Base-by-base conservation (phyloP, 2,113 vertebrate genomes). In the Salvelinus fontinalis region DNA sequence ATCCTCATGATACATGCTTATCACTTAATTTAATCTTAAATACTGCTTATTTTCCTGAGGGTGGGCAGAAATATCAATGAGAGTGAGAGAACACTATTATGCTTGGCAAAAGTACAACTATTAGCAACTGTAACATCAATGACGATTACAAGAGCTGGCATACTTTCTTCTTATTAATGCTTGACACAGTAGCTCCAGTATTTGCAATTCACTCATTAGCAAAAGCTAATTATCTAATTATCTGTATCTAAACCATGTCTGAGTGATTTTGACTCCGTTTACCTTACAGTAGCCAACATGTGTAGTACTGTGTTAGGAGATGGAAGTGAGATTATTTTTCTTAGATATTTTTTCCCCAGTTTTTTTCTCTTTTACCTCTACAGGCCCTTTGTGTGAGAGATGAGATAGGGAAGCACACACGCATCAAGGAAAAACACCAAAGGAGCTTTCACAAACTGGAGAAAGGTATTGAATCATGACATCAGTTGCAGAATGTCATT, bases 1-100 rank as follows among this genome's bases (percentile, higher is more conserved):
- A 62, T 80, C 54, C 66, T 87, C 78, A 89, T 91, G 83, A 89
- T 73, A 82, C 74, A 89, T 80, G 74, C 81, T 76, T 59, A 79
- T 59, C 7, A 51, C 70, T 57, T 49, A 71, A 79, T 83, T 84
- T 82, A 71, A 82, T 80, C 80, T 74, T 78, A 24, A 88, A 74
- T 62, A 2, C 73, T 64, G 27, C 51, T 9, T 54, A 68, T 18
- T 26, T 85, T 87, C 51, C 27, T 68, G n/a, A 8, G 18, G 67
- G 48, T 64, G 54, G 3, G 71, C 69, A 62, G 71, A 70, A 12
- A 77, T 12, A 31, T 69, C 65, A 71, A 73, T 75, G 70, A 83
- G 72, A 79, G 31, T 71, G 20, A 81, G 83, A 82, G 67, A 78
- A 78, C 27, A 22, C 29, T 24, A 20, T 71, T 62, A 51, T 31